Conservation (phyloP, 2,888 invertebrate genomes). For the Iselma pallidipennis region DNA sequence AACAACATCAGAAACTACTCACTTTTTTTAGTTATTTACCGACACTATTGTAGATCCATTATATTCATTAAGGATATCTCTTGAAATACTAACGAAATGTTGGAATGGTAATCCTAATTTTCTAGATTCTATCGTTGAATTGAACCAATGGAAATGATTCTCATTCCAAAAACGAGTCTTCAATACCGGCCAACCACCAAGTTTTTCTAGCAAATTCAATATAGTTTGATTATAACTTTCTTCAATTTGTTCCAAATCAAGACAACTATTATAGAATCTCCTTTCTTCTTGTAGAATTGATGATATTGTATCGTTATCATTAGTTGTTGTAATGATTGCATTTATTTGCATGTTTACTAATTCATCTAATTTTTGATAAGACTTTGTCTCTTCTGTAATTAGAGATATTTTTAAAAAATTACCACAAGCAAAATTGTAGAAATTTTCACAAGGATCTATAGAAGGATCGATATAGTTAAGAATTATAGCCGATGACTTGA, state of each 20-base stretch:
- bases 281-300: constrained; percentile 31
- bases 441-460: constrained; percentile 76
- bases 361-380: constrained; percentile 18
- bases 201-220: constrained; percentile 32
- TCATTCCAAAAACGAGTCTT: constrained; percentile 36
- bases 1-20: neutral
- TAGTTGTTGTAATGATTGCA: constrained; percentile 30
- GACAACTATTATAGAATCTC: constrained; percentile 38
- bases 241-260: constrained; percentile 32
- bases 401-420: constrained; percentile 67
- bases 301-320: constrained; percentile 18
- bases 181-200: constrained; percentile 46
- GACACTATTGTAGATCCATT: constrained; percentile 17
- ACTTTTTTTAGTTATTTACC: constrained; percentile 14
- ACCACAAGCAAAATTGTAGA: constrained; percentile 77
- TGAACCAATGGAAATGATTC: constrained; percentile 39
- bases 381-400: constrained; percentile 39
- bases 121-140: constrained; percentile 36
- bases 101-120: constrained; percentile 35
- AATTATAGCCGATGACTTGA: constrained; percentile 73
- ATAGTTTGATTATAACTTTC: constrained; percentile 27
- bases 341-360: constrained; percentile 32
- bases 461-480: constrained; percentile 67
- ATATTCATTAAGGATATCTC: neutral
- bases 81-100: constrained; percentile 29